A percentile compares a stretch with the other conserved stretches of the same genome.
Conservation (phyloP, 2,797 vertebrate genomes). For the Siniperca scherzeri region DNA sequence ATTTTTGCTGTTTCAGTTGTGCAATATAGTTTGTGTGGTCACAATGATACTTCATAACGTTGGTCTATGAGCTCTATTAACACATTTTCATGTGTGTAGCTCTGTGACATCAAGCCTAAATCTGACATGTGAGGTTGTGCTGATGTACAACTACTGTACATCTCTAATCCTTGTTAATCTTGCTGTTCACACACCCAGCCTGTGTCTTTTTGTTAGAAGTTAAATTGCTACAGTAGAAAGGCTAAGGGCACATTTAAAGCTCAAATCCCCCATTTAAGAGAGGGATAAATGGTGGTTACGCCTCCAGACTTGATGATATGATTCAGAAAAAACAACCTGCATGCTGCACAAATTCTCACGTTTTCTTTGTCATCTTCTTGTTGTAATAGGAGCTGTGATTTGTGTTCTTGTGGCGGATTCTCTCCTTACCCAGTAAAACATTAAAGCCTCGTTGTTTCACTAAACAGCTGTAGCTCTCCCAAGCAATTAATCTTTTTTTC, state of each 20-base stretch:
- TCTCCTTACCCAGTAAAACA: slow-evolving; percentile 71
- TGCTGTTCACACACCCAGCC: slow-evolving; percentile 29
- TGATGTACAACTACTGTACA: slow-evolving; percentile 1
- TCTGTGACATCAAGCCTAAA: background rate
- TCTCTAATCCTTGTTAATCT: slow-evolving; percentile 35
- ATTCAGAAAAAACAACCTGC: slow-evolving; percentile 59
- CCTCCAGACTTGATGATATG: slow-evolving; percentile 56
- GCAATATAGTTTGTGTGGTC: background rate
- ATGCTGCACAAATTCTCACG: slow-evolving; percentile 39
- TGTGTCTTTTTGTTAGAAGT: slow-evolving; percentile 49
- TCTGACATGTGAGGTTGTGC: background rate
- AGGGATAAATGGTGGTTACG: slow-evolving; percentile 34
- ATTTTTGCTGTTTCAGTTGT: background rate
- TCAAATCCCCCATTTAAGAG: slow-evolving; percentile 51
- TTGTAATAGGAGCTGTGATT: slow-evolving; percentile 67
- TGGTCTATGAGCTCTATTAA: background rate
- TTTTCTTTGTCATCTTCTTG: slow-evolving; percentile 41
- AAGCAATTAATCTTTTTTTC: slow-evolving; percentile 27
- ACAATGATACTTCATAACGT: background rate
- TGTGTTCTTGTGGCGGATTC: slow-evolving; percentile 57
- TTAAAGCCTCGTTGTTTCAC: slow-evolving; percentile 60
- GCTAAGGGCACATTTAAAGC: slow-evolving; percentile 46
- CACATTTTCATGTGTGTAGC: background rate
- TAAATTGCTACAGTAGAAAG: slow-evolving; percentile 53
- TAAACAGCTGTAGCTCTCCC: slow-evolving; percentile 56